A percentile compares a stretch with the other conserved stretches of the same genome.
phyloP scores from a whole-genome alignment of 2,797 vertebrate genomes.

The Enoplosus armatus region DNA sequence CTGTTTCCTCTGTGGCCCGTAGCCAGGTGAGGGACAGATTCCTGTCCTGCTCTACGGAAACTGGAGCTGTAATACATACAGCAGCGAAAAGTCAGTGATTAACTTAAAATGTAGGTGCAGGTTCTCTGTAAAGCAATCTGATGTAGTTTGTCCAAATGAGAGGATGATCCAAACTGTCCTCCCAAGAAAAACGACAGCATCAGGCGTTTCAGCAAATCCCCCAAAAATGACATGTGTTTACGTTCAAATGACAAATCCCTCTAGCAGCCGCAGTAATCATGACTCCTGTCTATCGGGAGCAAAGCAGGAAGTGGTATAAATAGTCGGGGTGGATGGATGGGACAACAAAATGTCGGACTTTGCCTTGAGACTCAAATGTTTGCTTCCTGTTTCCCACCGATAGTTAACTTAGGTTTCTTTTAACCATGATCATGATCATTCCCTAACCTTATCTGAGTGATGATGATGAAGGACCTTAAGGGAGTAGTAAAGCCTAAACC shows the following conservation, averaged over 20 bases:
- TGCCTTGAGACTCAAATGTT: neutral
- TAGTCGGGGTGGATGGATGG: neutral
- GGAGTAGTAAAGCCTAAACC: no score
- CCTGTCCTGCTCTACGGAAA: conserved; percentile 7
- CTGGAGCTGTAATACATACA: neutral
- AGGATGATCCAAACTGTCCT: neutral
- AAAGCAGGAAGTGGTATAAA: neutral
- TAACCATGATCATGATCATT: neutral
- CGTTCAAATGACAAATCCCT: neutral
- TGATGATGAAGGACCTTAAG: neutral
- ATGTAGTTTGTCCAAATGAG: neutral
- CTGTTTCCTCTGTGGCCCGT: conserved; percentile 25
- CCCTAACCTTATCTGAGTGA: neutral
- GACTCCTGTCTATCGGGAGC: neutral
- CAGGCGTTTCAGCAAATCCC: neutral
- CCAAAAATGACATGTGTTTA: neutral
- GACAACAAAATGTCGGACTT: neutral
- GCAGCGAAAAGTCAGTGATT: neutral
- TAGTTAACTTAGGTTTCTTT: neutral
- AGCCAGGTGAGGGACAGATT: conserved; percentile 34
- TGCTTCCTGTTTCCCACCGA: neutral
- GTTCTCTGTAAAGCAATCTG: neutral
- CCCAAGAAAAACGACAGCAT: neutral
- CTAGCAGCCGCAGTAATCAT: neutral
- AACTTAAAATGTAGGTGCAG: neutral